phyloP scores from a whole-genome alignment of 2,888 invertebrate genomes.

The Sphinx pinastri region DNA sequence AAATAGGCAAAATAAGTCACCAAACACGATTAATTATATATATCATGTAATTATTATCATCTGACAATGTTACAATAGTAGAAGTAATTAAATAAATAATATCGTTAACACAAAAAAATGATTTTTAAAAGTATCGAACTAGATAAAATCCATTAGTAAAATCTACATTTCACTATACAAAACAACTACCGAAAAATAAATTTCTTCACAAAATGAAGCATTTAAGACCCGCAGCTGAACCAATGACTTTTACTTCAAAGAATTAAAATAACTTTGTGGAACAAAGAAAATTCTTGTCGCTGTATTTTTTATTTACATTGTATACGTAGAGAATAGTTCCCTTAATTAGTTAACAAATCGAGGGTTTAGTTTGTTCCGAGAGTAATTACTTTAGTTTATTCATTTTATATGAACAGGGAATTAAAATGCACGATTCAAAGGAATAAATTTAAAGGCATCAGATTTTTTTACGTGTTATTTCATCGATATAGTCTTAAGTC shows the following conservation, averaged over 20 bases:
- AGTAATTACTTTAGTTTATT: slow-evolving; percentile 7
- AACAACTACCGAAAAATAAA: neutral
- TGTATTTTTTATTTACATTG: slow-evolving; percentile 19
- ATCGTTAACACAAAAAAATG: too few relatives aligned
- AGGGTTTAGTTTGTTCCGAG: neutral
- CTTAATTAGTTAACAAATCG: slow-evolving; percentile 14
- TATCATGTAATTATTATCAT: too few relatives aligned
- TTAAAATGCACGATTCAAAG: too few relatives aligned
- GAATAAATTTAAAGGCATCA: neutral
- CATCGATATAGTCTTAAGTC: too few relatives aligned
- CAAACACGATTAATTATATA: too few relatives aligned
- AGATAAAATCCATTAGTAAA: too few relatives aligned
- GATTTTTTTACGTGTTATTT: neutral
- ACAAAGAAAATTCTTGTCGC: slow-evolving; percentile 7
- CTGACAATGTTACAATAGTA: too few relatives aligned
- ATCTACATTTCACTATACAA: neutral
- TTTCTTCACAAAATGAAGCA: neutral
- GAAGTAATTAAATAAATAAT: too few relatives aligned
- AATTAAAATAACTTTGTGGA: slow-evolving; percentile 13
- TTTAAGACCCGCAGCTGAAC: neutral
- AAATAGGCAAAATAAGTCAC: too few relatives aligned
- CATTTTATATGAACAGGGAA: neutral
- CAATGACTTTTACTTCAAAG: neutral
- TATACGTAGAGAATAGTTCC: slow-evolving; percentile 10
- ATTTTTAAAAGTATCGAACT: neutral